These are phyloP conservation scores for Trididemnum nubilum DNA, from an alignment of 23 tunicate genomes.

Conservation along the genomic window DNA sequence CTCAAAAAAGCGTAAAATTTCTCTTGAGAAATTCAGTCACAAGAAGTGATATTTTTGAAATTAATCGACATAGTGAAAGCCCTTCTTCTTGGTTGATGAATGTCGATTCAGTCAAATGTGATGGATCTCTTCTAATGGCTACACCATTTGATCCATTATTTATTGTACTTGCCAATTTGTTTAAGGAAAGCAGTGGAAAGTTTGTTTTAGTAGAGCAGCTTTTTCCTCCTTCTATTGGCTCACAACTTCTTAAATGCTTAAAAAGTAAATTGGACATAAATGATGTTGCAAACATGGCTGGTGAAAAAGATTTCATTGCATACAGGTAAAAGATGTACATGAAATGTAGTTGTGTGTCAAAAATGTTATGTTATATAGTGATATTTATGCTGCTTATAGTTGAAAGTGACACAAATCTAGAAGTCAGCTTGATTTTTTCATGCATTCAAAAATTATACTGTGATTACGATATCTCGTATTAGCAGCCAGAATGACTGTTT, in stretches of 20 bases:
- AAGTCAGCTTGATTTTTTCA: too few relatives aligned
- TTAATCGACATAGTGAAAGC: conserved; percentile 50
- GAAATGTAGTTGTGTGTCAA: too few relatives aligned
- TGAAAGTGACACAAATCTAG: too few relatives aligned
- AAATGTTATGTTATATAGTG: too few relatives aligned
- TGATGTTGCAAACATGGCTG: conserved; percentile 48
- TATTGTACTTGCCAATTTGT: conserved; percentile 36
- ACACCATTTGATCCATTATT: conserved; percentile 81
- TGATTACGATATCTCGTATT: too few relatives aligned
- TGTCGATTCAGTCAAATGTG: conserved; percentile 45
- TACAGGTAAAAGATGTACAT: too few relatives aligned
- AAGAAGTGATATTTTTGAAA: conserved; percentile 35
- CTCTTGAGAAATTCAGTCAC: not conserved
- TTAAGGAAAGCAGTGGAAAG: conserved; percentile 32
- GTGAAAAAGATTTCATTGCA: conserved; percentile 45
- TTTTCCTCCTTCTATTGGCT: conserved; percentile 12
- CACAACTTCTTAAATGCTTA: conserved; percentile 8
- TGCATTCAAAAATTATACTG: too few relatives aligned
- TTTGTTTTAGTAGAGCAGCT: conserved; percentile 70
- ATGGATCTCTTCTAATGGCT: conserved; percentile 54
- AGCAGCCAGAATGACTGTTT: too few relatives aligned
- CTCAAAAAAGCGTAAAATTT: conserved; percentile 44
- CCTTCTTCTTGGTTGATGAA: conserved; percentile 72
- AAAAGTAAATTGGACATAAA: conserved; percentile 6
- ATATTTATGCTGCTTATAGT: too few relatives aligned